phyloP scores from a whole-genome alignment of 2,113 vertebrate genomes.

The Tragelaphus buxtoni region DNA sequence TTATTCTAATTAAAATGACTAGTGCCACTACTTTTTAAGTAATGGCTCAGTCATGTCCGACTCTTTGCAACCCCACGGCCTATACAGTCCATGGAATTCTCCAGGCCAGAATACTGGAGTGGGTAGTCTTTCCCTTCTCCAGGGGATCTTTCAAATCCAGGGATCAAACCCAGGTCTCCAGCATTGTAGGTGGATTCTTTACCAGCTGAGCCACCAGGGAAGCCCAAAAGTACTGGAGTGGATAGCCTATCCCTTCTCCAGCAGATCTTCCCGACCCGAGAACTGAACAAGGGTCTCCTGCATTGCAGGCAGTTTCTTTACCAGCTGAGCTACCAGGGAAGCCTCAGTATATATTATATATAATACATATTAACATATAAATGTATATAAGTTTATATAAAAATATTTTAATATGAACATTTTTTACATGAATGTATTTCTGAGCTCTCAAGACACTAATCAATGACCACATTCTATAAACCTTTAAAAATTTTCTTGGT shows the following conservation, averaged over 20 bases:
- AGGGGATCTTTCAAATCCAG: neutral
- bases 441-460: neutral
- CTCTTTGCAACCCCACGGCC: neutral
- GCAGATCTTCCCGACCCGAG: neutral
- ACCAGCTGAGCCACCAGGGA: neutral
- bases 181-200: neutral
- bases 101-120: neutral
- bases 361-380: neutral
- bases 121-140: neutral
- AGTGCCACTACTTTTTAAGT: neutral
- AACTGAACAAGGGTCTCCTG: neutral
- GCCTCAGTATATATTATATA: neutral
- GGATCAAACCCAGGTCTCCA: neutral
- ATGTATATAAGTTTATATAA: neutral
- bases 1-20: slow-evolving; percentile 14
- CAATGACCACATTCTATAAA: neutral
- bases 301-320: neutral
- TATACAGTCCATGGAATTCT: neutral
- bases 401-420: neutral
- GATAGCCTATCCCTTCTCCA: neutral
- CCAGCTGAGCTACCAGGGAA: neutral
- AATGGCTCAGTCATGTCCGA: neutral
- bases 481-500: neutral
- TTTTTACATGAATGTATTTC: slow-evolving; percentile 9
- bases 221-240: neutral